Evolutionary conservation across 2,797 vertebrate genomes (phyloP), one percentile per base, ranked within the genome.

Genomic region (Gobionotothen gibberifrons): DNA sequence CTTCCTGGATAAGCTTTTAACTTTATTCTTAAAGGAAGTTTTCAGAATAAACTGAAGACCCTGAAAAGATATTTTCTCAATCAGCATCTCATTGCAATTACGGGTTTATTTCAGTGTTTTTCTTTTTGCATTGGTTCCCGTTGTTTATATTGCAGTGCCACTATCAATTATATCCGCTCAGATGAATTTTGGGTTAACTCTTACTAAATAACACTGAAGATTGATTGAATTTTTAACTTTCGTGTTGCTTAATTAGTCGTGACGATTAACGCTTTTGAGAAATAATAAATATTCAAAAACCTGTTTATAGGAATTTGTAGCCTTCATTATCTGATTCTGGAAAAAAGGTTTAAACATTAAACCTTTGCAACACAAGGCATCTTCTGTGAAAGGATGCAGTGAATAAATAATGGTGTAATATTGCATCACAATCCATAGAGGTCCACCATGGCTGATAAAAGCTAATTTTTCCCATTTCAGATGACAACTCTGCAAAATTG

Each of bases 401-500:
- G 69, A 82, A 86, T 83, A 85, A 87, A 81, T 88, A 83, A 90
- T 72, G 54, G 63, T 56, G 55, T 49, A 62, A 62, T 74, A 72
- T 83, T 81, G 76, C 70, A 78, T 85, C 83, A 64, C 61, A 51
- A 51, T 74, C 64, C 61, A 57, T 43, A 67, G 60, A 82, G 69
- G 76, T 78, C 77, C 79, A 85, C 69, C 76, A 81, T 69, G n/a
- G 5, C 65, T 81, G 85, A 86, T 86, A 88, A 85, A 85, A 43
- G 74, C 83, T 73, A 52, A 78, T 87, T 89, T 81, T 81, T 88
- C 68, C 71, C 77, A 88, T 91, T 86, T 79, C 77, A 67, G 64
- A 78, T 87, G 82, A 85, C 84, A 91, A 81, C 77, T 76, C 78
- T 63, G 72, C 85, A 75, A 85, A 90, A 92, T 88, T 86, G 80